These are phyloP conservation scores for Sternotherus odoratus DNA, from an alignment of 2,797 vertebrate genomes.

Conservation along the genomic window DNA sequence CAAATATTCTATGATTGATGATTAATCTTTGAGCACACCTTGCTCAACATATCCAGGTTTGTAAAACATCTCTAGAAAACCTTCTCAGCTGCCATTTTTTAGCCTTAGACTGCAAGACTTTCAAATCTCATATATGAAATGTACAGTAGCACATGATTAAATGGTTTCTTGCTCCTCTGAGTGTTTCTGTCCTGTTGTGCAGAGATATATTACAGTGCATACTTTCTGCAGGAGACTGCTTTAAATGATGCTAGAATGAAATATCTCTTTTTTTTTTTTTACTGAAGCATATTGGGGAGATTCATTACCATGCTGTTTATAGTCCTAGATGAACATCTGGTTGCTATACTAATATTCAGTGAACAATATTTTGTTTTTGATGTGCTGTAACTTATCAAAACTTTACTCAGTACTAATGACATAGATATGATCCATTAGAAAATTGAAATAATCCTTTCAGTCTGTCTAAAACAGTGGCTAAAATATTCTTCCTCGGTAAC, in stretches of 20 bases:
- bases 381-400: background rate
- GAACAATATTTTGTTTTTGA: background rate
- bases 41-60: background rate
- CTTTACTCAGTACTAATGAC: background rate
- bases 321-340: background rate
- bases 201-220: background rate
- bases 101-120: rapidly evolving
- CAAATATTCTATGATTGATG: no score
- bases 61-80: background rate
- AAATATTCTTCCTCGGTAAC: background rate
- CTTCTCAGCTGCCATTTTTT: background rate
- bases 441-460: background rate
- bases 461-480: background rate
- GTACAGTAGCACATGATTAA: rapidly evolving
- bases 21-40: no score
- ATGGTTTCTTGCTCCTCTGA: background rate
- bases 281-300: background rate
- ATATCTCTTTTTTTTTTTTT: background rate
- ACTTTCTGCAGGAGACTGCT: background rate
- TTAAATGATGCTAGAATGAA: background rate
- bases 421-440: background rate
- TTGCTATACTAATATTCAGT: rapidly evolving
- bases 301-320: background rate
- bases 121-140: background rate
- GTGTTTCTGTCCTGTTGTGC: background rate